Base-by-base conservation (phyloP, 2,797 vertebrate genomes). In the Phrynocephalus guinanensis region DNA sequence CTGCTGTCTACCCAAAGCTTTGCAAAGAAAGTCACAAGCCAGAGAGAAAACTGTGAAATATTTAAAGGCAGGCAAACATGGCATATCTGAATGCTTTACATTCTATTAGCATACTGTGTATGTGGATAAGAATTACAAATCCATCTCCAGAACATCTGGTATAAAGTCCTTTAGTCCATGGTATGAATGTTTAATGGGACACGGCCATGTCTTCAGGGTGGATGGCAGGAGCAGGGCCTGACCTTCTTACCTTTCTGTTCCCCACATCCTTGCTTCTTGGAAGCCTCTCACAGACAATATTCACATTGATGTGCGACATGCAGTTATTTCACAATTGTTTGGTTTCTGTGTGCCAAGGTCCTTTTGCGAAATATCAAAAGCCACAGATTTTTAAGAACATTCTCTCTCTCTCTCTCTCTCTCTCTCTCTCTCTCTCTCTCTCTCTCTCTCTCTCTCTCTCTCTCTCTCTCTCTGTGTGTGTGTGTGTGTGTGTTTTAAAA, bases 81-180 rank as follows among this genome's bases (percentile, higher is more conserved):
- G 16, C 18, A 24, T 15, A 22, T 50, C 63, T 70, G 70, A 52
- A 33, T 22, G 26, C 26, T 77, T 78, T 67, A 67, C 5, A 52
- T 30, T 85, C 18, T 76, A 67, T 85, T 50, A 77, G 68, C 16
- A 70, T 15, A 3, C 26, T 33, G 44, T 70, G 26, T 16, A 24
- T 78, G 84, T 38, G 44, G n/a, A 60, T 83, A 56, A 56, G 63
- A 68, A 78, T 48, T 9, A 56, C 63, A 82, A 87, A 70, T 79
- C 76, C 52, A 38, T 9, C 33, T 77, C 7, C 73, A 83, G 44
- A 77, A 30, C 33, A 44, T 79, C 6, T 30, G 22, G n/a, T 56
- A 28, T 56, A 73, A 68, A 70, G 16, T 78, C 26, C 15, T 73
- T 86, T 71, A 63, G 16, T 63, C 6, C 56, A 33, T n/a, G 44